These are phyloP conservation scores for Mechanitis mazaeus DNA, from an alignment of 2,888 invertebrate genomes.

Conservation along the genomic window DNA sequence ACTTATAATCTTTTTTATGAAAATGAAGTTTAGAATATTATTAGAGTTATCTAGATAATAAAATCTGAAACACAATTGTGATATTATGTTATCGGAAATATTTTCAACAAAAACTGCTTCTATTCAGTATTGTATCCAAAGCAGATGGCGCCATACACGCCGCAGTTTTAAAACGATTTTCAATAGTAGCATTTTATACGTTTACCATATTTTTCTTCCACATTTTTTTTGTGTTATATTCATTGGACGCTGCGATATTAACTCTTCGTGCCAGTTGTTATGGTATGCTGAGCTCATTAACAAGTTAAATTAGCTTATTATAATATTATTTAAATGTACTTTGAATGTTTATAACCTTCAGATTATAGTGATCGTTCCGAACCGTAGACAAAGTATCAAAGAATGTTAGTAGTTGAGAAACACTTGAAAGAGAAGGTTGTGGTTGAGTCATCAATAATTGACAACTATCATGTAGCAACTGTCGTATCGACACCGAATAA, in stretches of 20 bases:
- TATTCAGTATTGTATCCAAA: neutral
- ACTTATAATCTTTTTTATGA: no score
- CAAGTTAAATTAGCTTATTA: no score
- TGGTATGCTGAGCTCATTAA: no score
- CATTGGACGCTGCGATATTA: neutral
- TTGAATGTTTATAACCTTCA: neutral
- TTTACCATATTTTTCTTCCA: neutral
- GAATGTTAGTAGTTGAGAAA: neutral
- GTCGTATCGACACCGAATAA: no score
- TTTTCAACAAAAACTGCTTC: neutral
- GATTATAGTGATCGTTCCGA: neutral
- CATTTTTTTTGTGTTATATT: neutral
- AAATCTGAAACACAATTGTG: no score
- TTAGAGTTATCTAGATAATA: no score
- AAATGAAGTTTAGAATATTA: no score
- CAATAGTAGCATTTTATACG: neutral
- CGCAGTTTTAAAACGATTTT: neutral
- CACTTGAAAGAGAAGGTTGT: neutral
- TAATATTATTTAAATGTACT: neutral
- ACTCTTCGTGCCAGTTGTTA: neutral
- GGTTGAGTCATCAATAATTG: neutral
- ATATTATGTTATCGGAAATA: slow-evolving; percentile 1
- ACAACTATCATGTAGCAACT: no score
- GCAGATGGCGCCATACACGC: neutral
- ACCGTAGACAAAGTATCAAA: neutral